Percentiles rank a stretch among this genome's conserved stretches.
These are phyloP conservation scores for Andrena chrysosceles DNA, from an alignment of 2,888 invertebrate genomes.

Conservation along the genomic window DNA sequence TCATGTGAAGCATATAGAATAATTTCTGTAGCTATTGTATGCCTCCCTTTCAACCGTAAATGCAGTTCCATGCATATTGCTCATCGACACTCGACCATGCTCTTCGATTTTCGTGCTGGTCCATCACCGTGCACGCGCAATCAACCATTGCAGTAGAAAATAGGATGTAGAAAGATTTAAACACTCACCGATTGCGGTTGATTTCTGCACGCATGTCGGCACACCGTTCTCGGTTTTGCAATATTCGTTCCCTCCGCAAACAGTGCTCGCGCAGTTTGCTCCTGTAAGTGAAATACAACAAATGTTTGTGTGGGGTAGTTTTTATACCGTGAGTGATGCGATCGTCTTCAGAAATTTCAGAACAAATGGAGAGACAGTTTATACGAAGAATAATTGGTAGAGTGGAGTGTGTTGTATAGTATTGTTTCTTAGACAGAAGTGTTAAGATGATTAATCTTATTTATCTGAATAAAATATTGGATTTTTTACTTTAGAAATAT, in stretches of 20 bases:
- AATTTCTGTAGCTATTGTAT: slow-evolving; percentile 36
- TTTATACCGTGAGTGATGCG: background rate
- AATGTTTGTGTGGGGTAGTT: background rate
- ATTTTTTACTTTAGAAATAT: no score
- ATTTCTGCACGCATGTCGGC: slow-evolving; percentile 78
- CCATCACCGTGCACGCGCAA: slow-evolving; percentile 25
- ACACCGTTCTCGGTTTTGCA: slow-evolving; percentile 79
- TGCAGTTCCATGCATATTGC: slow-evolving; percentile 23
- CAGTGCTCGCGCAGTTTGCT: slow-evolving; percentile 74
- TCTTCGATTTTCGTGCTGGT: slow-evolving; percentile 12
- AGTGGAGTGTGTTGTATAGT: background rate
- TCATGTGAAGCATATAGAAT: background rate
- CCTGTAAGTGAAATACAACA: slow-evolving; percentile 57
- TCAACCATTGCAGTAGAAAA: slow-evolving; percentile 11
- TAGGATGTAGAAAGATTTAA: slow-evolving; percentile 1
- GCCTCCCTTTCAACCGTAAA: background rate
- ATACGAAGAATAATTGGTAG: no score
- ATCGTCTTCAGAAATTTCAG: background rate
- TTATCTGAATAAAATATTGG: background rate
- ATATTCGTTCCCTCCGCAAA: slow-evolving; percentile 79
- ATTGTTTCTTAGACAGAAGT: background rate
- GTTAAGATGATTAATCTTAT: background rate
- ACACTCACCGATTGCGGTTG: slow-evolving; percentile 78
- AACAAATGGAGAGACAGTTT: background rate
- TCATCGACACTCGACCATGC: slow-evolving; percentile 17